These are phyloP conservation scores for Heptranchias perlo DNA, from an alignment of 2,113 vertebrate species.

Conservation along the genomic window DNA sequence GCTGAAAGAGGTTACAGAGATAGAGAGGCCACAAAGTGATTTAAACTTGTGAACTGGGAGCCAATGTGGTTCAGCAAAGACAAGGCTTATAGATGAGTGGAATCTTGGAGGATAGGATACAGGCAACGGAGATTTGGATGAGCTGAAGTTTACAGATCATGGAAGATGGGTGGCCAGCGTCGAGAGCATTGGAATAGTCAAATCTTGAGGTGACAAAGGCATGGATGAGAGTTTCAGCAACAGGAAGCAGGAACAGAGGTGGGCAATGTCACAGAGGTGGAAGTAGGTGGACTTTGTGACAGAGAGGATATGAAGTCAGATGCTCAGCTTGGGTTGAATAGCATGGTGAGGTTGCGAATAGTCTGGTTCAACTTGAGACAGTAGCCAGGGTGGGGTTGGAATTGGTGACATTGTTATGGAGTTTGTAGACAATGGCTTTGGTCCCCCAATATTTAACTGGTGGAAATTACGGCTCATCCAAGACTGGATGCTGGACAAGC, in stretches of 20 bases:
- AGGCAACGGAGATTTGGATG: too few species aligned
- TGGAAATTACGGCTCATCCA: not conserved
- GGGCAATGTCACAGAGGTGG: too few species aligned
- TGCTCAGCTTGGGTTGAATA: not conserved
- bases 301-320: not conserved
- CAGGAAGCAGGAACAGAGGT: not conserved
- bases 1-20: too few species aligned
- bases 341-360: not conserved
- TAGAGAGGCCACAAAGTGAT: too few species aligned
- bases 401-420: not conserved
- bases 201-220: not conserved
- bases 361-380: not conserved
- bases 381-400: too few species aligned
- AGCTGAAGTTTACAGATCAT: too few species aligned
- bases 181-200: not conserved
- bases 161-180: too few species aligned
- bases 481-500: not conserved
- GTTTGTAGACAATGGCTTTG: not conserved
- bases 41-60: too few species aligned
- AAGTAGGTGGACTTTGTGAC: not conserved
- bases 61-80: too few species aligned
- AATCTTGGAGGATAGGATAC: too few species aligned
- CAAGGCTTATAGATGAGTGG: too few species aligned
- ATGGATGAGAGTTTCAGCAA: not conserved
- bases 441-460: not conserved